These are phyloP conservation scores for Mus spicilegus DNA, from an alignment of 2,113 vertebrate species.

Conservation along the genomic window DNA sequence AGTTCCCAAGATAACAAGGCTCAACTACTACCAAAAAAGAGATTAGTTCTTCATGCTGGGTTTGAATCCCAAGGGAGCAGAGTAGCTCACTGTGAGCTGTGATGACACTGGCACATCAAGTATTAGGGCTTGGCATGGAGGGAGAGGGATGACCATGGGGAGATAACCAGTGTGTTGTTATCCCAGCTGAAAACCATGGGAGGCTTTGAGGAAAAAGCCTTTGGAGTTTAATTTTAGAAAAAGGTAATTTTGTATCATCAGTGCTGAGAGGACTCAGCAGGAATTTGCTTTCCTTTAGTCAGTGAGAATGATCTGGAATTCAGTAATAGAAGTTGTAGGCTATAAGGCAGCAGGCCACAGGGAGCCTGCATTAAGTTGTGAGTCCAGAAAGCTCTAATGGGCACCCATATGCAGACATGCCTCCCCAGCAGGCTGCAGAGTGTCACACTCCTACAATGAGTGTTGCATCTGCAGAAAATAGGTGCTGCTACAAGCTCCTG, in stretches of 20 bases:
- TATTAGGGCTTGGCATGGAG: background rate
- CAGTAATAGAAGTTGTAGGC: background rate
- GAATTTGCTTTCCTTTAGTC: background rate
- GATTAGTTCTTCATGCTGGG: background rate
- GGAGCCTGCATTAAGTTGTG: background rate
- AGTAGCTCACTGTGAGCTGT: background rate
- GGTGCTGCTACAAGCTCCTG: background rate
- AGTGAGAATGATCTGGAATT: background rate
- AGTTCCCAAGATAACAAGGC: background rate
- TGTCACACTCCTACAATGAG: background rate
- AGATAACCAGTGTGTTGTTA: background rate
- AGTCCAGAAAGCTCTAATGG: background rate
- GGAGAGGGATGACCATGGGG: background rate
- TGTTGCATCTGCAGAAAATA: background rate
- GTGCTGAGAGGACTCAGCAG: background rate
- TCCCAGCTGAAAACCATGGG: background rate
- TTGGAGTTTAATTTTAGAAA: conserved; percentile 45
- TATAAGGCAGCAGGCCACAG: background rate
- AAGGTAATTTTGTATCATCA: conserved; percentile 42
- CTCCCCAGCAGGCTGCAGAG: background rate
- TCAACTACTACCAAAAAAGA: background rate
- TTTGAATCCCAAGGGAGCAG: background rate
- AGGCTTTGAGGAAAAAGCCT: conserved; percentile 22
- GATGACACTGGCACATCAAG: background rate
- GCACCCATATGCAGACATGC: background rate